These are phyloP conservation scores for Sander vitreus DNA, from an alignment of 2,113 vertebrate species.

Conservation along the genomic window DNA sequence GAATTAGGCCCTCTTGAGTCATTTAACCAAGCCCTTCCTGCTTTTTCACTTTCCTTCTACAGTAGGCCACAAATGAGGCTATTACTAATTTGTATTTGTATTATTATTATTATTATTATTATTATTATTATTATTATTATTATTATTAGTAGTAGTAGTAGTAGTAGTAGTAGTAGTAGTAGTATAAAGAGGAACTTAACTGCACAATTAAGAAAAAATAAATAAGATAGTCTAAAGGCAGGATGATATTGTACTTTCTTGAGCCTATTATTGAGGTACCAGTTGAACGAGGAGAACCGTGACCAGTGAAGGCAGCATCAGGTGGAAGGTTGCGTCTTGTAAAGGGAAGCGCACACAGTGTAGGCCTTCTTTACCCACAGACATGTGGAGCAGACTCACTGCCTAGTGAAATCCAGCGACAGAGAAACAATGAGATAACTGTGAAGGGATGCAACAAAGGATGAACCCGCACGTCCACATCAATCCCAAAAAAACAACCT, in stretches of 20 bases:
- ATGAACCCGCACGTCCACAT: background rate
- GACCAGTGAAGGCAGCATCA: conserved; percentile 32
- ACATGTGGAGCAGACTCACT: too few species aligned
- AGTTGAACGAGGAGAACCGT: background rate
- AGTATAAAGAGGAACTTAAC: background rate
- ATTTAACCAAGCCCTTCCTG: background rate
- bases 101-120: background rate
- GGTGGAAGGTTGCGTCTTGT: background rate
- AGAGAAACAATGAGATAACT: background rate
- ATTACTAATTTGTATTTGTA: too few species aligned
- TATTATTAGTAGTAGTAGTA: background rate
- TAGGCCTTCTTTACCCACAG: background rate
- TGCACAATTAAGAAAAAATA: background rate
- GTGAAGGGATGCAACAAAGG: background rate
- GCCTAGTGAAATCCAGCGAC: background rate
- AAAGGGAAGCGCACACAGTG: background rate
- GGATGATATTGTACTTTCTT: background rate
- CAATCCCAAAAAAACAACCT: too few species aligned
- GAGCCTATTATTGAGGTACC: background rate
- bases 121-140: background rate
- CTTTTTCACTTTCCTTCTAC: too few species aligned
- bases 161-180: background rate
- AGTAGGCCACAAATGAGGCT: too few species aligned
- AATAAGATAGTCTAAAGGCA: background rate
- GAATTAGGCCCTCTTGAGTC: background rate